Evolutionary conservation across 1,140 invertebrate genomes (phyloP).

Genomic region (Chionoecetes opilio): DNA sequence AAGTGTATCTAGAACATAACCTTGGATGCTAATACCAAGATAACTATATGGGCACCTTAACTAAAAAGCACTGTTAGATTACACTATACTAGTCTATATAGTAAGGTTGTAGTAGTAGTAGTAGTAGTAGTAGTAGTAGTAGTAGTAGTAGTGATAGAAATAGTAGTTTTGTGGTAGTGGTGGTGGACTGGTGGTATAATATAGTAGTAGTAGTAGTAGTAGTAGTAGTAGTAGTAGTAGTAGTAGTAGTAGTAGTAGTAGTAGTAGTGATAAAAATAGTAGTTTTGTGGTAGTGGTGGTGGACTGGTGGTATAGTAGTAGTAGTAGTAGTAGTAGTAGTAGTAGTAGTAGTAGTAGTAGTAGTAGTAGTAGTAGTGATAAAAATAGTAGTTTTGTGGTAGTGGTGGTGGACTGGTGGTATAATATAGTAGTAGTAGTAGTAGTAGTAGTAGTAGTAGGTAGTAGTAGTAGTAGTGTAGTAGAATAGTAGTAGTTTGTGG

Average conservation of each 20-base stretch:
- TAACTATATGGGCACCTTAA: no score
- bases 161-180: background rate
- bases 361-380: constrained; percentile 15
- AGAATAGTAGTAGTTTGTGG: no score
- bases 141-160: constrained; percentile 9
- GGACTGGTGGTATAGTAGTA: no score
- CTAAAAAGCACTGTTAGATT: no score
- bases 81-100: no score
- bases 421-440: background rate
- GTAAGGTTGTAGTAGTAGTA: no score
- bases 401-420: background rate
- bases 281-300: no score
- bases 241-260: constrained; percentile 12
- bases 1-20: no score
- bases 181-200: no score
- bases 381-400: background rate
- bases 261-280: background rate
- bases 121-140: background rate
- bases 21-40: no score
- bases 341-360: constrained; percentile 24
- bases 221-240: constrained; percentile 6
- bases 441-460: background rate
- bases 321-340: constrained; percentile 29
- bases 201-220: background rate
- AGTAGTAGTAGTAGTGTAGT: background rate